Evolutionary conservation across 2,797 vertebrate genomes (phyloP).

Genomic region (Microhierax caerulescens): DNA sequence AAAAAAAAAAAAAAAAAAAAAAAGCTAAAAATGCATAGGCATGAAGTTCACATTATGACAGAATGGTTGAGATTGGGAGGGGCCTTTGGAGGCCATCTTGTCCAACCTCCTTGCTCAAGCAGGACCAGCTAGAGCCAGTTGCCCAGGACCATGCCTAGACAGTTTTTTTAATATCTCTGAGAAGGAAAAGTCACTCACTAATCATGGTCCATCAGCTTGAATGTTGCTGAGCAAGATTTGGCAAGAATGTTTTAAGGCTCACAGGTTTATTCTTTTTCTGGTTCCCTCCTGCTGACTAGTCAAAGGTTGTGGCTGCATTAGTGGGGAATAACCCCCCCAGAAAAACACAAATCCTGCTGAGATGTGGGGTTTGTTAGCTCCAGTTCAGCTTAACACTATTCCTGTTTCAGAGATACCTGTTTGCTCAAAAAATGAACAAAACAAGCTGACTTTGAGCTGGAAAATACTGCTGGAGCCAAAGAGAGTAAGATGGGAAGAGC

Average conservation of each 20-base stretch:
- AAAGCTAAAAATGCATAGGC: background rate
- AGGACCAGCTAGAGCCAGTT: background rate
- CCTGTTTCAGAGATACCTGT: background rate
- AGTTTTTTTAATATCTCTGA: background rate
- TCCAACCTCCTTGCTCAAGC: background rate
- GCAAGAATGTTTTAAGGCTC: background rate
- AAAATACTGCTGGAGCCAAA: background rate
- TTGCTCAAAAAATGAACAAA: background rate
- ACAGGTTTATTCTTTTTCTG: background rate
- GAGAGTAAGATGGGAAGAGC: background rate
- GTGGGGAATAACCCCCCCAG: background rate
- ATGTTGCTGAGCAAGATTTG: background rate
- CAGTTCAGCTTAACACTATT: background rate
- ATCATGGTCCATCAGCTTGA: background rate
- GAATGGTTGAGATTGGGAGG: background rate
- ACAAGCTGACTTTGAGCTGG: background rate
- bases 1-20: background rate
- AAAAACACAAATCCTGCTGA: background rate
- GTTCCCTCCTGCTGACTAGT: background rate
- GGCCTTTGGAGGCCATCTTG: background rate
- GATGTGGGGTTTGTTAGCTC: background rate
- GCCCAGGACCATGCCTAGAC: background rate
- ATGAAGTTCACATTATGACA: background rate
- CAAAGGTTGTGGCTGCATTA: background rate
- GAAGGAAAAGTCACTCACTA: background rate